Conservation (phyloP, 1,140 invertebrate species). For the Telenomus remus region DNA sequence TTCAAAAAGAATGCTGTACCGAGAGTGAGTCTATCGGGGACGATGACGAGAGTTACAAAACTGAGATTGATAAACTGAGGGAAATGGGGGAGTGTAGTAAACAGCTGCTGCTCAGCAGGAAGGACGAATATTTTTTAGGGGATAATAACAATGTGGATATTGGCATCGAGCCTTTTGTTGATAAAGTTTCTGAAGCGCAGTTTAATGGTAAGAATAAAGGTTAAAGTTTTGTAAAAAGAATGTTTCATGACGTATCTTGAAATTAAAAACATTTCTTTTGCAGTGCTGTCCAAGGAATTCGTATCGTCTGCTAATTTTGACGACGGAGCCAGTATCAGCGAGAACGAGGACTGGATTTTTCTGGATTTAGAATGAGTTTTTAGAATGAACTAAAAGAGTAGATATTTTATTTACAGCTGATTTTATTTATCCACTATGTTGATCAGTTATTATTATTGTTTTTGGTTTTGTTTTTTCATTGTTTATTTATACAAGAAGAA, state of each 20-base stretch:
- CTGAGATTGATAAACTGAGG: constrained; percentile 66
- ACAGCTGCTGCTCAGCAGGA: constrained; percentile 59
- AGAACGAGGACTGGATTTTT: constrained; percentile 70
- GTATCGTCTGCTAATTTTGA: constrained; percentile 62
- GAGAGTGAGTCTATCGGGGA: constrained; percentile 58
- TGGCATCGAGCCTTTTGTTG: constrained; percentile 34
- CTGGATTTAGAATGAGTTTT: constrained; percentile 44
- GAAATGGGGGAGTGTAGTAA: constrained; percentile 67
- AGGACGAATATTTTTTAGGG: constrained; percentile 31
- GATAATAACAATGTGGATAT: constrained; percentile 51
- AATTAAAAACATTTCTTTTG: not conserved
- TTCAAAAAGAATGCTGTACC: constrained; percentile 18
- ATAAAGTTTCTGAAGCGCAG: constrained; percentile 57
- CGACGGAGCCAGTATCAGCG: constrained; percentile 10
- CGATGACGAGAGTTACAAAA: constrained; percentile 67
- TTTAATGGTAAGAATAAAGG: constrained; percentile 67
- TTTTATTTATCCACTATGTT: not conserved
- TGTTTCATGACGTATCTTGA: too few species aligned
- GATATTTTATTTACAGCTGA: not conserved
- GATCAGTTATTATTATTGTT: too few species aligned
- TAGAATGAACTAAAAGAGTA: not conserved
- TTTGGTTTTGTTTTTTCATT: too few species aligned
- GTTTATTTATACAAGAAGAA: too few species aligned
- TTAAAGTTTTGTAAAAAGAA: not conserved
- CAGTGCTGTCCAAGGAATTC: constrained; percentile 68